Evolutionary conservation across 2,113 vertebrate species (phyloP).

Genomic region (Varanus salvator): DNA sequence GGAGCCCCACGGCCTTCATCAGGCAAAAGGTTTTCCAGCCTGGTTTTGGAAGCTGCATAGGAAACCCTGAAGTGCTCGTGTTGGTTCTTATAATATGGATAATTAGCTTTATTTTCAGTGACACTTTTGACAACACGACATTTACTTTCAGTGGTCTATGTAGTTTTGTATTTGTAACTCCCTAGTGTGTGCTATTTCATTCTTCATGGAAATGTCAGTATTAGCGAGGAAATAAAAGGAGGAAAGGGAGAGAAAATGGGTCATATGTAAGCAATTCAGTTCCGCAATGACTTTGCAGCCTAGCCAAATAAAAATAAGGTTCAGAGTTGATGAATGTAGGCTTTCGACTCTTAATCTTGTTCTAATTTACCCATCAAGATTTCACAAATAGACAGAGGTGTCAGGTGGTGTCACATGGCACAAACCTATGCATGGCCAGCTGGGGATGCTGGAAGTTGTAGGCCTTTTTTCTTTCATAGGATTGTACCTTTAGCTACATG

Average conservation of each 20-base stretch:
- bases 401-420: no score
- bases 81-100: not conserved
- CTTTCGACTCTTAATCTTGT: not conserved
- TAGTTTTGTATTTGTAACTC: constrained; percentile 7
- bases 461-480: no score
- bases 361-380: not conserved
- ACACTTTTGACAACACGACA: not conserved
- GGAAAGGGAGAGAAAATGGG: constrained; percentile 4
- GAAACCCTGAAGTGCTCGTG: constrained; percentile 9
- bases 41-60: not conserved
- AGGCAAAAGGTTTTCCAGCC: not conserved
- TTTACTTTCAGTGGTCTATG: not conserved
- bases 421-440: no score
- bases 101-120: constrained; percentile 28
- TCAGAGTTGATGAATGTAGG: not conserved
- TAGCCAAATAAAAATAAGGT: not conserved
- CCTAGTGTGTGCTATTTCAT: constrained; percentile 13
- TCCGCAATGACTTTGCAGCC: not conserved
- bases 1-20: not conserved
- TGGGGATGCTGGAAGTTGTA: no score
- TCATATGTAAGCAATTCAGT: constrained; percentile 1
- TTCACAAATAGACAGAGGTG: not conserved
- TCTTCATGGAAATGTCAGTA: constrained; percentile 19
- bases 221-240: not conserved
- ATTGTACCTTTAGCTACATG: no score